phyloP scores from a whole-genome alignment of 1,140 invertebrate genomes.

The Lanistes nyassanus region DNA sequence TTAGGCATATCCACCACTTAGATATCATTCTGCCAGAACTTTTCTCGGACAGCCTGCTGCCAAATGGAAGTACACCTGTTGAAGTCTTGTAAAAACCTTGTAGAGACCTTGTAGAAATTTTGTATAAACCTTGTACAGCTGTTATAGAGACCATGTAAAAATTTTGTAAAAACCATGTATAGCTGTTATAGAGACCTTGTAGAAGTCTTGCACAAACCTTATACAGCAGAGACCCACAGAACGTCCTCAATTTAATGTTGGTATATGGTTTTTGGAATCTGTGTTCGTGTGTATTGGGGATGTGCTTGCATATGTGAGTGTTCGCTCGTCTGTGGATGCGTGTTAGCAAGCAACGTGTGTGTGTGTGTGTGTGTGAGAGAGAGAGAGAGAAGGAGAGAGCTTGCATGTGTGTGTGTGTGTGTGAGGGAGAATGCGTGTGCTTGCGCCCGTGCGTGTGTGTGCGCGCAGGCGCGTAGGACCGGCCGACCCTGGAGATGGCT shows the following conservation, averaged over 20 bases:
- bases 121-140: not conserved
- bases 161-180: not conserved
- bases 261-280: not conserved
- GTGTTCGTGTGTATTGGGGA: not conserved
- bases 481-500: not conserved
- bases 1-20: not conserved
- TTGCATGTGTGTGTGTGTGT: slow-evolving; percentile 16
- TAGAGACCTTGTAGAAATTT: not conserved
- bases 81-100: not conserved
- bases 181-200: not conserved
- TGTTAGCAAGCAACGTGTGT: not conserved
- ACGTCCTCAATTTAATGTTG: too few species aligned
- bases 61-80: not conserved
- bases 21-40: not conserved
- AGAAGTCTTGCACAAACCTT: not conserved
- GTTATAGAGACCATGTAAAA: not conserved
- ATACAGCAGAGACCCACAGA: too few species aligned
- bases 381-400: not conserved
- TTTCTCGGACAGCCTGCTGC: not conserved
- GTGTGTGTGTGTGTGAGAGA: not conserved
- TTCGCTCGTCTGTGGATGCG: not conserved
- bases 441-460: slow-evolving; percentile 2
- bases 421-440: not conserved
- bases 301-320: not conserved
- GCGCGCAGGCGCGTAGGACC: not conserved